A percentile compares a stretch with the other conserved stretches of the same genome.
phyloP scores from a whole-genome alignment of 2,888 invertebrate genomes.

The Sericinus montela region DNA sequence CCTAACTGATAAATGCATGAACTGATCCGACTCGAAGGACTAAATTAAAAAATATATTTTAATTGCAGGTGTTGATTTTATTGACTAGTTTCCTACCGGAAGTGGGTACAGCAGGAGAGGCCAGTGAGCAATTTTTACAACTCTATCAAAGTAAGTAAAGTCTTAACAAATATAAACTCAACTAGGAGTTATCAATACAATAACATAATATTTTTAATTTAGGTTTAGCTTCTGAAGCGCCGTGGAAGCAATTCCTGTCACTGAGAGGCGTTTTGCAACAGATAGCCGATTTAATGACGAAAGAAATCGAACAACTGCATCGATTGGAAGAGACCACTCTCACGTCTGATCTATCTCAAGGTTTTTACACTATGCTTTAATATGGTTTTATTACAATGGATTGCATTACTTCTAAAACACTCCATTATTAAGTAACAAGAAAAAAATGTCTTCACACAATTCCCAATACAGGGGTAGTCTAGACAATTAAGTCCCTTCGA shows the following conservation, averaged over 20 bases:
- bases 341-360: constrained; percentile 96
- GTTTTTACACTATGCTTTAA: no score
- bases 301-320: constrained; percentile 93
- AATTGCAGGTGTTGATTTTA: constrained; percentile 85
- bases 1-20: not conserved
- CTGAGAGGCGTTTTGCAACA: constrained; percentile 90
- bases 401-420: no score
- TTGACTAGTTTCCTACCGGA: constrained; percentile 93
- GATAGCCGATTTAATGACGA: constrained; percentile 91
- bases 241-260: constrained; percentile 97
- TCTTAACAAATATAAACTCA: no score
- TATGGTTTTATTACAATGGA: no score
- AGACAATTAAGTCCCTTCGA: no score
- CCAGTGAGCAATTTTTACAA: constrained; percentile 93
- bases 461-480: no score
- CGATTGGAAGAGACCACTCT: constrained; percentile 94
- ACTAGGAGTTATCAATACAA: no score
- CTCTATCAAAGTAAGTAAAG: constrained; percentile 85
- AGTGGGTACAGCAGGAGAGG: constrained; percentile 92
- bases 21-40: not conserved
- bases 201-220: not conserved
- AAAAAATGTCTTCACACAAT: no score
- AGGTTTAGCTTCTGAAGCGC: constrained; percentile 88
- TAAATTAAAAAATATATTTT: constrained; percentile 2
- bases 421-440: no score